Percentiles rank a stretch among this genome's conserved stretches.
These are phyloP conservation scores for Psophia crepitans DNA, from an alignment of 2,113 vertebrate genomes.

Conservation along the genomic window DNA sequence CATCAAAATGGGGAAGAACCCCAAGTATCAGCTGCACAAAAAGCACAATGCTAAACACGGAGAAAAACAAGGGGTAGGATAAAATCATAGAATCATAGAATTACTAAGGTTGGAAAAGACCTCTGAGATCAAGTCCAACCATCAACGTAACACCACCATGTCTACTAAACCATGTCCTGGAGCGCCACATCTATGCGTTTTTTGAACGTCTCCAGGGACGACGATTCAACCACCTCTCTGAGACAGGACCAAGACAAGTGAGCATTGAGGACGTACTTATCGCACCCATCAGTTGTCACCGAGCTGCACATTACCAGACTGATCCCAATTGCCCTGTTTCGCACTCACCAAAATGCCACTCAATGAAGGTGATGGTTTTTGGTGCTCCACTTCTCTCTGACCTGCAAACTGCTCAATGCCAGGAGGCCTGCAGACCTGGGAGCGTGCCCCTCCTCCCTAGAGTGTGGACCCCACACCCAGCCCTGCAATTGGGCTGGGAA, in stretches of 20 bases:
- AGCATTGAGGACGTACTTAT: neutral
- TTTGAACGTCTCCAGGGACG: too few species aligned
- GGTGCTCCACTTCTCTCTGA: neutral
- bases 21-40: neutral
- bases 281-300: neutral
- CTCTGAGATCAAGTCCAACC: too few species aligned
- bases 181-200: too few species aligned
- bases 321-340: neutral
- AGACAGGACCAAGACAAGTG: neutral
- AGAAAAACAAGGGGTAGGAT: neutral
- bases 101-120: too few species aligned
- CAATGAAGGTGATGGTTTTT: neutral
- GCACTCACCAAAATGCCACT: neutral
- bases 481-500: neutral
- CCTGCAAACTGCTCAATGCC: neutral
- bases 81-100: too few species aligned
- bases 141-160: too few species aligned
- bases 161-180: too few species aligned
- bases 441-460: neutral
- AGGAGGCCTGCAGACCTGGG: neutral
- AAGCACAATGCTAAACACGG: neutral
- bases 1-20: rapidly evolving
- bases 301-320: neutral
- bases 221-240: too few species aligned
- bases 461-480: neutral